Conservation (phyloP, 1,140 invertebrate species). For the Mercenaria mercenaria region DNA sequence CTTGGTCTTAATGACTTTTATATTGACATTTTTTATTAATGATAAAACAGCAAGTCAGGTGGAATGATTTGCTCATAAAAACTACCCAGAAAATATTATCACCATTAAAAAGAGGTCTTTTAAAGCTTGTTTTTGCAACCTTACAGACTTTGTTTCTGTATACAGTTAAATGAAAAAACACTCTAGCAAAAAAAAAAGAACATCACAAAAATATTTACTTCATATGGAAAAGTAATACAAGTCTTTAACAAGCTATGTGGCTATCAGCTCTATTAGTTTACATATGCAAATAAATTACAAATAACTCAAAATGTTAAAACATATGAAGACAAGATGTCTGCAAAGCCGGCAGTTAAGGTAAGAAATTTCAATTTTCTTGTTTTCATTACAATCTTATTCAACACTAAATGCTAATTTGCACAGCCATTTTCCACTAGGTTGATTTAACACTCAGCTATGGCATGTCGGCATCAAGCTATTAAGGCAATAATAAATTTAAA, state of each 20-base stretch:
- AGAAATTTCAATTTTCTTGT: neutral
- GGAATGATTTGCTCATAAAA: neutral
- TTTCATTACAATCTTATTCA: too few relatives aligned
- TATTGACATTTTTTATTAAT: neutral
- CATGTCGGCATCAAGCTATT: neutral
- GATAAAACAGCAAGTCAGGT: neutral
- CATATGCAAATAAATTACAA: neutral
- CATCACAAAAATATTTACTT: too few relatives aligned
- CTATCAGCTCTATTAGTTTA: neutral
- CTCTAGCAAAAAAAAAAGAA: too few relatives aligned
- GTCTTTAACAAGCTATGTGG: too few relatives aligned
- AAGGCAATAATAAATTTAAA: neutral
- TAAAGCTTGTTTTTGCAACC: too few relatives aligned
- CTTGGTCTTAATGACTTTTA: neutral
- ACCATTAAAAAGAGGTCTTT: too few relatives aligned
- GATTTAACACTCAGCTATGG: neutral
- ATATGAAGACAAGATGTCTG: conserved; percentile 9
- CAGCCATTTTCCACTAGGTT: neutral
- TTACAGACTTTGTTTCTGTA: too few relatives aligned
- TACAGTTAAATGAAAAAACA: too few relatives aligned
- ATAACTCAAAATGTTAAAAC: neutral
- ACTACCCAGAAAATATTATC: too few relatives aligned
- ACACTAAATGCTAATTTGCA: neutral
- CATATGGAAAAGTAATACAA: too few relatives aligned
- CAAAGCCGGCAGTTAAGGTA: neutral